A percentile compares a stretch with the other conserved stretches of the same genome.
Conservation (phyloP, 1,140 invertebrate genomes). For the Magallana gigas region DNA sequence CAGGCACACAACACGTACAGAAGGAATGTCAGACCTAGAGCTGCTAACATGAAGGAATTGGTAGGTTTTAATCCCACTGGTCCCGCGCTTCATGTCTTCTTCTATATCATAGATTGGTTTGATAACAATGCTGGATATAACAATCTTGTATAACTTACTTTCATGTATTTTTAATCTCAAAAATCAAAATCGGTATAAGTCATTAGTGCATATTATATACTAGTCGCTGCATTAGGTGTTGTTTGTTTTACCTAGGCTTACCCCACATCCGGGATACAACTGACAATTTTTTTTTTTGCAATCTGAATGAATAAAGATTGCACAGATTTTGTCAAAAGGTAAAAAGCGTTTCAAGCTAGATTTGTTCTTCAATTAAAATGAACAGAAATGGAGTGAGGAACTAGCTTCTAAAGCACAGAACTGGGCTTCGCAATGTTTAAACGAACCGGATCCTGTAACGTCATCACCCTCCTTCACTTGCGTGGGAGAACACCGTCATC, state of each 20-base stretch:
- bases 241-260: not conserved
- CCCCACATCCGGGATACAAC: not conserved
- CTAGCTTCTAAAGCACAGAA: not conserved
- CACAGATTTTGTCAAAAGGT: not conserved
- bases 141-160: too few relatives aligned
- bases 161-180: too few relatives aligned
- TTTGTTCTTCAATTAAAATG: too few relatives aligned
- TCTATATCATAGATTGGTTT: not conserved
- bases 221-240: too few relatives aligned
- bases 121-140: not conserved
- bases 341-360: too few relatives aligned
- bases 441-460: not conserved
- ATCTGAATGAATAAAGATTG: not conserved
- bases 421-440: not conserved
- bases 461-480: not conserved
- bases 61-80: not conserved
- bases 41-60: not conserved
- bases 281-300: not conserved
- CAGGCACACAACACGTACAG: not conserved
- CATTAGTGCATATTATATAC: not conserved
- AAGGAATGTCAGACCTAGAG: not conserved
- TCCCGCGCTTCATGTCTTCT: not conserved
- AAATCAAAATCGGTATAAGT: too few relatives aligned
- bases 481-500: not conserved
- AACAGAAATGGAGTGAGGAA: not conserved